Evolutionary conservation across 2,797 vertebrate species (phyloP).

Genomic region (Dicrostonyx torquatus): DNA sequence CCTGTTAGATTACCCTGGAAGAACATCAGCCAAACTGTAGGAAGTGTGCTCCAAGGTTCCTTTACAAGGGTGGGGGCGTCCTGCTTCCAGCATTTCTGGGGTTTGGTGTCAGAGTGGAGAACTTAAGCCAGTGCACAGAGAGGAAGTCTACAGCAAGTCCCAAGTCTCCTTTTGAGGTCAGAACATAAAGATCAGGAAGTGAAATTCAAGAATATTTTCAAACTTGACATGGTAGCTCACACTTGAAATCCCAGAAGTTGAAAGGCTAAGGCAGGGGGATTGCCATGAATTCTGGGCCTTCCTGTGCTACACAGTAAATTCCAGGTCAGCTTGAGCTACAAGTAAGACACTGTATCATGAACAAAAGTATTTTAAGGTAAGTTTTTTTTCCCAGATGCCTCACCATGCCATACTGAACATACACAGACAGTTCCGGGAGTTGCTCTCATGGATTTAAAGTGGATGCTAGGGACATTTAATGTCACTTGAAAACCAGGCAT

Average conservation of each 20-base stretch:
- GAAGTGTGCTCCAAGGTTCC: not conserved
- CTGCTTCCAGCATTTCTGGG: conserved; percentile 31
- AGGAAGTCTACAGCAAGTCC: conserved; percentile 1
- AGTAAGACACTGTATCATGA: not conserved
- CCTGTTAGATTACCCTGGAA: conserved; percentile 52
- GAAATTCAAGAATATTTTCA: not conserved
- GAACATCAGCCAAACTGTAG: conserved; percentile 5
- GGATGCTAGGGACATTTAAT: conserved; percentile 10
- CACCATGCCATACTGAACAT: not conserved
- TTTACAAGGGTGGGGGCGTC: not conserved
- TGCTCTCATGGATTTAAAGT: conserved; percentile 3
- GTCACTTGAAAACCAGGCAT: not conserved
- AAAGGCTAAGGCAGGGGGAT: not conserved
- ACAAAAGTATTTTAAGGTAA: conserved; percentile 35
- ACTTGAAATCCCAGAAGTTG: not conserved
- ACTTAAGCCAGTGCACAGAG: not conserved
- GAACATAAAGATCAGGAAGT: conserved; percentile 20
- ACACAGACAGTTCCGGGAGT: conserved; percentile 16
- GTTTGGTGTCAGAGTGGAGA: not conserved
- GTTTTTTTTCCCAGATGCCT: not conserved
- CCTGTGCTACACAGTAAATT: not conserved
- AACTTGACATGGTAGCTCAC: not conserved
- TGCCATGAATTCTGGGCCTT: not conserved
- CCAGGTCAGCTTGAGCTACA: not conserved
- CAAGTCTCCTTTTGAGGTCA: conserved; percentile 25